Conservation (phyloP, 92 coral and sea anemone species). For the Pocillopora meandrina region DNA sequence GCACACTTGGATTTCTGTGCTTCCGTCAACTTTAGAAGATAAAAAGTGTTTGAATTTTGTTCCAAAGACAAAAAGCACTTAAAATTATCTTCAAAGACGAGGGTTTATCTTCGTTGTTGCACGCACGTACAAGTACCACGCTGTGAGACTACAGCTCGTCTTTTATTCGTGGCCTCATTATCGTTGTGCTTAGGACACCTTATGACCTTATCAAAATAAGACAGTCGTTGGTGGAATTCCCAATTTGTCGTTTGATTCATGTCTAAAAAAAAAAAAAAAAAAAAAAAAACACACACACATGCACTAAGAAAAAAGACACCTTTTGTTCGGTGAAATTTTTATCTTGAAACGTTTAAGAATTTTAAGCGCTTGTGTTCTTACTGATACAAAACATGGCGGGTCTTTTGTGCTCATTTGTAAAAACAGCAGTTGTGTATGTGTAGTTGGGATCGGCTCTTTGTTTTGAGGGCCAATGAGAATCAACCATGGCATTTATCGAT, state of each 20-base stretch:
- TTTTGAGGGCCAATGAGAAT: constrained; percentile 7
- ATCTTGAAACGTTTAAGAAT: neutral
- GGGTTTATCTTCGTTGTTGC: constrained; percentile 12
- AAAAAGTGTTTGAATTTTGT: neutral
- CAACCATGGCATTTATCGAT: neutral
- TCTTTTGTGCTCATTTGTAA: neutral
- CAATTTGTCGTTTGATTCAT: neutral
- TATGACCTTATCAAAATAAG: constrained; percentile 32
- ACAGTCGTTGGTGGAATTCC: constrained; percentile 2
- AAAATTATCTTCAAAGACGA: neutral
- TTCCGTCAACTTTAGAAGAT: neutral
- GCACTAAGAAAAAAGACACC: neutral
- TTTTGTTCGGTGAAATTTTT: too few species aligned
- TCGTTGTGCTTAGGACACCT: constrained; percentile 34
- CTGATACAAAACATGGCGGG: constrained; percentile 26
- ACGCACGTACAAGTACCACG: neutral
- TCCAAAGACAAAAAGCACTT: neutral
- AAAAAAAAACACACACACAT: neutral
- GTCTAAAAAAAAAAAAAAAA: neutral
- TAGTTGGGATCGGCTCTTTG: neutral
- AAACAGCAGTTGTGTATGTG: neutral
- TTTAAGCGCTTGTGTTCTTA: neutral
- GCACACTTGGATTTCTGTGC: neutral
- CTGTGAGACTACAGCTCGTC: constrained; percentile 32
- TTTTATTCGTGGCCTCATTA: constrained; percentile 1